Conservation (phyloP, 2,888 invertebrate species). For the Operophtera brumata region DNA sequence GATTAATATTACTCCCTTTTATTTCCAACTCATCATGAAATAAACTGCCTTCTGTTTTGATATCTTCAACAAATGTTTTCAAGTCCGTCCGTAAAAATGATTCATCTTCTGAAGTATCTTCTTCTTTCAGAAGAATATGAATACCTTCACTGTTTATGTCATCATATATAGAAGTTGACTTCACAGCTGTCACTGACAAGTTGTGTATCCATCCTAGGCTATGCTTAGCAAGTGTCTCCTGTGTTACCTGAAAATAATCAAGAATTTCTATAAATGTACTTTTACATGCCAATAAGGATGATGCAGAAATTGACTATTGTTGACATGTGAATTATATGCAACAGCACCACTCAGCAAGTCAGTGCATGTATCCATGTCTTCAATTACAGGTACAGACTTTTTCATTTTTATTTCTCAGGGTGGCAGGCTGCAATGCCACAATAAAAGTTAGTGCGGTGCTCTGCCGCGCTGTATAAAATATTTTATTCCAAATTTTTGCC, state of each 20-base stretch:
- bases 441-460: too few species aligned
- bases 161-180: conserved; percentile 8
- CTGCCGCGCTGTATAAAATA: too few species aligned
- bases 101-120: conserved; percentile 11
- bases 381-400: neutral
- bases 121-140: conserved; percentile 5
- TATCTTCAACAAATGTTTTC: conserved; percentile 11
- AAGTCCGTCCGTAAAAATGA: neutral
- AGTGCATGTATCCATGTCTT: neutral
- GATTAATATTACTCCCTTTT: neutral
- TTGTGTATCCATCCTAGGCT: conserved; percentile 20
- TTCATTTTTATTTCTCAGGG: too few species aligned
- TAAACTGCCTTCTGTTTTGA: conserved; percentile 5
- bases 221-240: conserved; percentile 6
- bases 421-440: too few species aligned
- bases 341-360: neutral
- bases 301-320: neutral
- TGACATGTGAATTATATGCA: neutral
- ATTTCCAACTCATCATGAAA: neutral
- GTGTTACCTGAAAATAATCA: conserved; percentile 11
- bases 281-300: neutral
- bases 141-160: conserved; percentile 1
- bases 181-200: neutral
- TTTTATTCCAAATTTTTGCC: too few species aligned
- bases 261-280: neutral